Evolutionary conservation across 2,113 vertebrate species (phyloP).

Genomic region (Malurus cyaneus): DNA sequence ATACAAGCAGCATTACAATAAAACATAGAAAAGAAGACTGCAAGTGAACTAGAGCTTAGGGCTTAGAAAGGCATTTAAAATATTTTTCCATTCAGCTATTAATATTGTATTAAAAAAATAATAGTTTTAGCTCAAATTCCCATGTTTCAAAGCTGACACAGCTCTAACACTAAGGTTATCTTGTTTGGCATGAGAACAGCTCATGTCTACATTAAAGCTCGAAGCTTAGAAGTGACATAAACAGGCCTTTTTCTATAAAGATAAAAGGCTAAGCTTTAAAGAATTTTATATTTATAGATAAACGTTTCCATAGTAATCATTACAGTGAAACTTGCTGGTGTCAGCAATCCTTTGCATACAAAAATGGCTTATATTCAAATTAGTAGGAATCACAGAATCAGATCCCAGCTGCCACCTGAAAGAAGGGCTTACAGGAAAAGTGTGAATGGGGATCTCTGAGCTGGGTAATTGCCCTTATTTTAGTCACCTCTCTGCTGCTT

Average conservation of each 20-base stretch:
- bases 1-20: background rate
- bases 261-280: conserved; percentile 83
- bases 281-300: conserved; percentile 83
- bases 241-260: conserved; percentile 78
- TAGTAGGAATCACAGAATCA: conserved; percentile 59
- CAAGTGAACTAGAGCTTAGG: background rate
- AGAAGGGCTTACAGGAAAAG: background rate
- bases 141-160: conserved; percentile 68
- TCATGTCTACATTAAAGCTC: conserved; percentile 78
- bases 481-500: background rate
- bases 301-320: conserved; percentile 82
- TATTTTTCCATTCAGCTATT: conserved; percentile 69
- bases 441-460: background rate
- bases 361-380: conserved; percentile 73
- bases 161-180: conserved; percentile 72
- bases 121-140: conserved; percentile 70
- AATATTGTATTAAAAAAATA: conserved; percentile 74
- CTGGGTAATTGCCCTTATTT: background rate
- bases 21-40: conserved; percentile 23
- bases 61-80: conserved; percentile 51
- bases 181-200: conserved; percentile 76
- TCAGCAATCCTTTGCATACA: conserved; percentile 77
- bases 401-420: conserved; percentile 61
- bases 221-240: conserved; percentile 79
- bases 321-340: conserved; percentile 77